Evolutionary conservation across 1,140 invertebrate species (phyloP), one percentile per base, ranked within the genome.

Genomic region (Aphelenchoides besseyi): DNA sequence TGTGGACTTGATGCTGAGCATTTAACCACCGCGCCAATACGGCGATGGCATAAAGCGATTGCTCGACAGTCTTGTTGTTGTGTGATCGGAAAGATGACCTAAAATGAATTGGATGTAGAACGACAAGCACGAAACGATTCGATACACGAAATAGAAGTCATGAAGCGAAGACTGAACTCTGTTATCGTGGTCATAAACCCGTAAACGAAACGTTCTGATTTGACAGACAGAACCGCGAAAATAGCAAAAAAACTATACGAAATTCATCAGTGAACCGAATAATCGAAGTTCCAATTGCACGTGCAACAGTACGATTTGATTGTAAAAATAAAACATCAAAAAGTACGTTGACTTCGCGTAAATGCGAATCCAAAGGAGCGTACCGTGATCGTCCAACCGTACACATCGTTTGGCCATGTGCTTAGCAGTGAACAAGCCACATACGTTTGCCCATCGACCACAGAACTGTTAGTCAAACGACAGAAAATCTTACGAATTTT

Each of bases 1-100:
- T 59, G 55, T 59, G 55, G 5, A 8, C n/a, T 59, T 33, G 5
- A 5, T 29, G 5, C 26, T 59, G 18, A 59, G 18, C 55, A 59
- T 59, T 18, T 59, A 59, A 23, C 55, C 55, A 23, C 55, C 55
- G 55, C 18, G 18, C 55, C 55, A 59, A 5, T 8, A 59, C 55
- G 55, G 55, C 55, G 18, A 59, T 8, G 18, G 55, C 55, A 33
- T 48, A 23, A 48, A 48, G 41, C 41, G 41, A 48, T 48, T 48
- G 41, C 41, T 48, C 41, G 41, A 16, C 41, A 23, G 12, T 48
- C 41, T 48, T 48, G 41, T 23, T 48, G 12, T 12, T 48, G 41
- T 48, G 41, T 23, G 41, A 16, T 48, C 41, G 41, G 41, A 48
- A 48, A 48, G 12, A 23, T 48, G 23, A 16, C 23, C 41, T 48